Conservation (phyloP, 37 sponge, comb jelly and placozoan genomes). For the Aplysina aerophoba region DNA sequence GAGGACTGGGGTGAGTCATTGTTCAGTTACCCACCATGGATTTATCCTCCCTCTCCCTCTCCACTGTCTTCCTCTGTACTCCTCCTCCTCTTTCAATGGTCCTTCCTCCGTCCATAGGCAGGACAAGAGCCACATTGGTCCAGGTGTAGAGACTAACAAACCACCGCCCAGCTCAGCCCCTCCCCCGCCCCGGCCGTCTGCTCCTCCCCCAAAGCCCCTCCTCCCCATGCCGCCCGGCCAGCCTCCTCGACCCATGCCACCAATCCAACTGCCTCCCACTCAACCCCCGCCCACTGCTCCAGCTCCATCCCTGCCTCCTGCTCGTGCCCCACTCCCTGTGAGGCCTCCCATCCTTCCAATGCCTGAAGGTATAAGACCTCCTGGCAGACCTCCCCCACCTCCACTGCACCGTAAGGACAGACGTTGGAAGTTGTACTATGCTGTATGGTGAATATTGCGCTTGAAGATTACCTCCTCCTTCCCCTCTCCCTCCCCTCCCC, state of each 20-base stretch:
- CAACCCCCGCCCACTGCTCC: conserved; percentile 23
- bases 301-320: conserved; percentile 1
- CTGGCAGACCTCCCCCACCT: conserved; percentile 10
- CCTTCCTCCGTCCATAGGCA: neutral
- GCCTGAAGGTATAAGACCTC: neutral
- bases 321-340: conserved; percentile 11
- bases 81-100: neutral
- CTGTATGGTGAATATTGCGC: no score
- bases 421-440: no score
- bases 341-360: conserved; percentile 14
- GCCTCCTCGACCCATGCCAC: conserved; percentile 22
- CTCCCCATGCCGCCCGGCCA: conserved; percentile 1
- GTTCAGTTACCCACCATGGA: no score
- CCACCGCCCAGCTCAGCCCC: neutral
- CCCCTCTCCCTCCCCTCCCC: no score
- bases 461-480: no score
- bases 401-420: conserved; percentile 35
- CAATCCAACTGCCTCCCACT: conserved; percentile 14
- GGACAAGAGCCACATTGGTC: conserved; percentile 63
- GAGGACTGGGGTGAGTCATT: no score
- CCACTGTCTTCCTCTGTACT: no score
- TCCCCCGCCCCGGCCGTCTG: neutral
- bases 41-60: no score
- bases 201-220: conserved; percentile 2
- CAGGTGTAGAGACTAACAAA: neutral